Evolutionary conservation across 2,797 vertebrate genomes (phyloP), one percentile per base, ranked within the genome.

Genomic region (Cirrhinus molitorella): DNA sequence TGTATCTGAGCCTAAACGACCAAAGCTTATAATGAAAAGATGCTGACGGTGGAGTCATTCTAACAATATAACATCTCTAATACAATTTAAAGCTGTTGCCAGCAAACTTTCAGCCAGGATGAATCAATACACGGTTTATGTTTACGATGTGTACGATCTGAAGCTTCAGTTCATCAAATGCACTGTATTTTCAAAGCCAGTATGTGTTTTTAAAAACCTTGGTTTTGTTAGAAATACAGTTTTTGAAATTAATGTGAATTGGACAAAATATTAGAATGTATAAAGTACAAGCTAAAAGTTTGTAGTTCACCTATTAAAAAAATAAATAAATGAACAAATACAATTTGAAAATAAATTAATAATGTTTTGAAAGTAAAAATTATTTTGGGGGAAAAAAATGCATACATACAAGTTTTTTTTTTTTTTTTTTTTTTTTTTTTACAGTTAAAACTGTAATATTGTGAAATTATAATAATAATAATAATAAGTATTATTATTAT

Each of bases 1-100:
- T 87, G 88, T 70, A 89, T 89, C 83, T 80, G 80, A 86, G 82
- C 73, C 75, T 79, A 34, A 67, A 77, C 78, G 34, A 82, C 47
- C 17, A 31, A 57, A n/a, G 4, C 21, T 77, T 37, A 3, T n/a
- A 80, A 19, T 61, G 28, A 74, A 57, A 66, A 76, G 63, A 49
- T n/a, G 49, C 23, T 68, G 73, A 49, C n/a, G 6, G 25, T 31
- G 23, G n/a, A 59, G 47, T 59, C 51, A 55, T 40, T 83, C 9
- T 51, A n/a, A 75, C n/a, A 4, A 40, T 34, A 23, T 55, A 77
- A 34, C 28, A 66, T 25, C 16, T 70, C 65, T 63, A 17, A n/a
- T 51, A 63, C 53, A 77, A 17, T 59, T 43, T 53, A 65, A 66
- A 78, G 59, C 70, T 45, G 67, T 82, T 21, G 19, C n/a, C 57